Conservation (phyloP, 2,797 vertebrate species). For the Percopsis omiscomaycus region DNA sequence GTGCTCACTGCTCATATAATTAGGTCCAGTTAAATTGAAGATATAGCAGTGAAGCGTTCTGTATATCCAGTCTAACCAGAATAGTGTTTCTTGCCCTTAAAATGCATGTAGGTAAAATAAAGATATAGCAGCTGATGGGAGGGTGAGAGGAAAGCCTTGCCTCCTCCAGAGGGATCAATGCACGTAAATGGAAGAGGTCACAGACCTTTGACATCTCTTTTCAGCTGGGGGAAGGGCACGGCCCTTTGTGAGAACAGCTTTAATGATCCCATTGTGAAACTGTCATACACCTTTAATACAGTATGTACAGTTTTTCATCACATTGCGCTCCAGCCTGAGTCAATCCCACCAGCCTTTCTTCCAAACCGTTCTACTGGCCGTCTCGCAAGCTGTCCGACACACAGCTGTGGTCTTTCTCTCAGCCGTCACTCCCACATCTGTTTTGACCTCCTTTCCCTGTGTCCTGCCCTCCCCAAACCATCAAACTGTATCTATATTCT, state of each 20-base stretch:
- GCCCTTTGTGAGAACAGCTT: slow-evolving; percentile 75
- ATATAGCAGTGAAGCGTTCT: background rate
- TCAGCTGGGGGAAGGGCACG: slow-evolving; percentile 67
- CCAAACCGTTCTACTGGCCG: background rate
- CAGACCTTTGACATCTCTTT: slow-evolving; percentile 81
- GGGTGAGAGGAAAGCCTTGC: slow-evolving; percentile 57
- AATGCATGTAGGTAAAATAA: slow-evolving; percentile 65
- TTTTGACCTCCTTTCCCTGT: slow-evolving; percentile 43
- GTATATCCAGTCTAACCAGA: background rate
- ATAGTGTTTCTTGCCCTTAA: background rate
- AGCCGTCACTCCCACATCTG: slow-evolving; percentile 55
- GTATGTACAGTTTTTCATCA: slow-evolving; percentile 50
- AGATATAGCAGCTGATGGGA: slow-evolving; percentile 75
- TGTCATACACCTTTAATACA: slow-evolving; percentile 65
- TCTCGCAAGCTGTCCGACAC: slow-evolving; percentile 20
- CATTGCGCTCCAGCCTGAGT: background rate
- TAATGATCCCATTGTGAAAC: slow-evolving; percentile 75
- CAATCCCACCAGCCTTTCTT: background rate
- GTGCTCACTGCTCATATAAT: too few relatives aligned
- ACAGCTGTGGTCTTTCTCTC: slow-evolving; percentile 43
- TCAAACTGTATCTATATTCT: slow-evolving; percentile 50
- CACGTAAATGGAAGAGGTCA: slow-evolving; percentile 81
- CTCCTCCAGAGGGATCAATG: slow-evolving; percentile 75
- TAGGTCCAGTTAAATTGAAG: too few relatives aligned
- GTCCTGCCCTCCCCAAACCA: slow-evolving; percentile 24